A percentile compares a stretch with the other conserved stretches of the same genome.
Evolutionary conservation across 2,888 invertebrate species (phyloP).

Genomic region (Hirtodrosophila histrioides): DNA sequence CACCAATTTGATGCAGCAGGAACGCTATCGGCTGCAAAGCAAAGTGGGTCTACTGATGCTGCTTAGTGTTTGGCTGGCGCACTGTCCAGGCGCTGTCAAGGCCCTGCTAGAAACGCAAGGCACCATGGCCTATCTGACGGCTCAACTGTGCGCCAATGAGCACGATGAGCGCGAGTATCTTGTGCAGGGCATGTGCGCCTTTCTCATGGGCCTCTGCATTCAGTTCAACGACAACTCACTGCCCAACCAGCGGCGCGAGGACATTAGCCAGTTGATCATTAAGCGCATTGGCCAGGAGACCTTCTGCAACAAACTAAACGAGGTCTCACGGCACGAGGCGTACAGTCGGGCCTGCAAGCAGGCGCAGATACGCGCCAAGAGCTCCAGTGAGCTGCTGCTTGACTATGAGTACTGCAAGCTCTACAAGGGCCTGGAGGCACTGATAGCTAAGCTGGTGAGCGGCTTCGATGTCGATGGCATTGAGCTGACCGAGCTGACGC

Average conservation of each 20-base stretch:
- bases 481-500: conserved; percentile 85
- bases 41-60: conserved; percentile 96
- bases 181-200: conserved; percentile 94
- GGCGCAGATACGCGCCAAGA: conserved; percentile 93
- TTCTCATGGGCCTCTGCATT: conserved; percentile 96
- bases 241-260: conserved; percentile 90
- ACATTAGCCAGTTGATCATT: conserved; percentile 90
- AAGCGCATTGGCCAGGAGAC: conserved; percentile 96
- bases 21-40: conserved; percentile 87
- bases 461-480: conserved; percentile 85
- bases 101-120: conserved; percentile 91
- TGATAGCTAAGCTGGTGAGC: conserved; percentile 86
- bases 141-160: conserved; percentile 92
- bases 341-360: conserved; percentile 97
- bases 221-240: conserved; percentile 94
- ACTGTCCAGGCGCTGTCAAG: conserved; percentile 93
- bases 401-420: conserved; percentile 98
- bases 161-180: conserved; percentile 96
- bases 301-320: conserved; percentile 92
- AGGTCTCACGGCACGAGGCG: conserved; percentile 94
- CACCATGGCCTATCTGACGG: conserved; percentile 93
- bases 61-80: conserved; percentile 93
- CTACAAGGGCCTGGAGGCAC: conserved; percentile 91
- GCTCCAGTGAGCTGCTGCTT: conserved; percentile 91
- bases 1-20: conserved; percentile 92